Percentiles rank a stretch among this genome's conserved stretches.
phyloP scores from a whole-genome alignment of 2,113 vertebrate genomes.

The Chionodraco myersi region DNA sequence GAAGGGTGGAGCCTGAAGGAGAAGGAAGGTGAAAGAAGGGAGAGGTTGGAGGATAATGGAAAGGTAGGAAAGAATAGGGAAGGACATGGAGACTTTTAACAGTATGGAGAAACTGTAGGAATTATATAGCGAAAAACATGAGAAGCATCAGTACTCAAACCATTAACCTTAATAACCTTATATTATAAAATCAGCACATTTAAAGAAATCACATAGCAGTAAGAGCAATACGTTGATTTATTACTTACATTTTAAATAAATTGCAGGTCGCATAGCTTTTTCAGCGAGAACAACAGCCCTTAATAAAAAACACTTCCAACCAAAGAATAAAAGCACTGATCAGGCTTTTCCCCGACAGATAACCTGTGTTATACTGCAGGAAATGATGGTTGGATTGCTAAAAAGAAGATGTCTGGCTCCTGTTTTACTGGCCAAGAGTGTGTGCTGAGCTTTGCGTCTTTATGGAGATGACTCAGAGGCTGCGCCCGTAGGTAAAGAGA shows the following conservation, averaged over 20 bases:
- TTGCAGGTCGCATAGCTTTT: too few relatives aligned
- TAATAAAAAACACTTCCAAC: not conserved
- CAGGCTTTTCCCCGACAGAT: not conserved
- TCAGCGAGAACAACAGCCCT: too few relatives aligned
- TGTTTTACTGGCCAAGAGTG: constrained; percentile 1
- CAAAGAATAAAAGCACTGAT: not conserved
- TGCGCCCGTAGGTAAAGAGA: not conserved
- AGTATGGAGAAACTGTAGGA: not conserved
- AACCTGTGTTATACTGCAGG: not conserved
- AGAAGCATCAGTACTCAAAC: not conserved
- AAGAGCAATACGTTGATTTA: too few relatives aligned
- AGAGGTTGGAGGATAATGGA: not conserved
- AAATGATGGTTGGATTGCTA: not conserved
- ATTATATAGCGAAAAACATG: not conserved
- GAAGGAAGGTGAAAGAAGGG: constrained; percentile 8
- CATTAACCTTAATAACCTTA: too few relatives aligned
- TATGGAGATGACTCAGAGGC: not conserved
- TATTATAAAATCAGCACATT: too few relatives aligned
- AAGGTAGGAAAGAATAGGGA: not conserved
- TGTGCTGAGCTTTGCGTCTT: constrained; percentile 2
- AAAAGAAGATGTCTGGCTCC: not conserved
- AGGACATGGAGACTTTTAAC: constrained; percentile 1
- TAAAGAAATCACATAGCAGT: too few relatives aligned
- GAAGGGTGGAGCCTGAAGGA: constrained; percentile 29
- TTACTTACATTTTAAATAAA: too few relatives aligned